These are phyloP conservation scores for Tachina grossa DNA, from an alignment of 2,888 invertebrate species.

Conservation along the genomic window DNA sequence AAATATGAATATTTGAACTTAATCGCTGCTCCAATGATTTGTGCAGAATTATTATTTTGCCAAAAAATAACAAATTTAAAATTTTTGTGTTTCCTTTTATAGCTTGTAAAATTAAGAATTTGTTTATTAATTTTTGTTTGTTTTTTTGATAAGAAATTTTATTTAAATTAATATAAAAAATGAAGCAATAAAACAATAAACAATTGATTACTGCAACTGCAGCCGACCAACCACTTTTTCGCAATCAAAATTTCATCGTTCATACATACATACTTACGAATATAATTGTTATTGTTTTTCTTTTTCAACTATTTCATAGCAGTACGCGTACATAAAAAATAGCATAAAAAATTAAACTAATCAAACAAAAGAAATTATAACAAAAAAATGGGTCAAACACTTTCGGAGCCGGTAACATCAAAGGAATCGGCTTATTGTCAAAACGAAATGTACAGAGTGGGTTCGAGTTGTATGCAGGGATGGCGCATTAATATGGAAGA, in stretches of 20 bases:
- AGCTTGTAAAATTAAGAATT: conserved; percentile 5
- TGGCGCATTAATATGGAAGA: conserved; percentile 99
- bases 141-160: conserved; percentile 45
- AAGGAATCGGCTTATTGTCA: conserved; percentile 93
- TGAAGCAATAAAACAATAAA: conserved; percentile 27
- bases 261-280: background rate
- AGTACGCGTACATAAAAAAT: background rate
- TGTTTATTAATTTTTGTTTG: background rate
- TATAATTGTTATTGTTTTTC: background rate
- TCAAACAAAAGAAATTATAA: conserved; percentile 15
- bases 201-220: background rate
- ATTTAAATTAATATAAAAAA: too few relatives aligned
- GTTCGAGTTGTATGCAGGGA: conserved; percentile 99
- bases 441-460: conserved; percentile 88
- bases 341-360: background rate
- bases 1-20: conserved; percentile 9
- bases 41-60: background rate
- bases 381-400: conserved; percentile 94
- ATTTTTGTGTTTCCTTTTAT: background rate
- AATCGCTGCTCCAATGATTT: background rate
- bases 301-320: conserved; percentile 23
- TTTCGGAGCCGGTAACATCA: conserved; percentile 97
- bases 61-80: conserved; percentile 16
- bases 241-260: background rate
- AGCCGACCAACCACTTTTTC: background rate